Conservation (phyloP, 2,797 vertebrate species). For the Natrix natrix region DNA sequence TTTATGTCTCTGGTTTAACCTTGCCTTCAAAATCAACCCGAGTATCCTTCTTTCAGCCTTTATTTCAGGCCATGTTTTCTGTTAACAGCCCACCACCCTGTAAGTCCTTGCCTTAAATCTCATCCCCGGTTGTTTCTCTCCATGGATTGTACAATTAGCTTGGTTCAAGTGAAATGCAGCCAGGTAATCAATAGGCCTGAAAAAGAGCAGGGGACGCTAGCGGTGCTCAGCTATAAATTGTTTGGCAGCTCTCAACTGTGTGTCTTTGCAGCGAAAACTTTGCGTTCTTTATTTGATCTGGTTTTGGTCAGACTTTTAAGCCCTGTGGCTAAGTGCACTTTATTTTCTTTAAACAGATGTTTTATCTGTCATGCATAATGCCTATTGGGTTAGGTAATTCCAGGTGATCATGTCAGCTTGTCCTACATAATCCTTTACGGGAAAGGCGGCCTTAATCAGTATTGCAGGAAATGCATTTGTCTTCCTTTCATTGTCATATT, state of each 20-base stretch:
- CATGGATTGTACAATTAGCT: not conserved
- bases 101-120: constrained; percentile 33
- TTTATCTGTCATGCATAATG: constrained; percentile 62
- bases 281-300: constrained; percentile 41
- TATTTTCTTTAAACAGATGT: constrained; percentile 59
- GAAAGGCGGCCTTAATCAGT: constrained; percentile 34
- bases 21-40: not conserved
- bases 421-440: constrained; percentile 53
- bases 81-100: not conserved
- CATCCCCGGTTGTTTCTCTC: constrained; percentile 1
- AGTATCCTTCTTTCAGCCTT: not conserved
- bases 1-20: not conserved
- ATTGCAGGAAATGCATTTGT: constrained; percentile 57
- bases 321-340: constrained; percentile 38
- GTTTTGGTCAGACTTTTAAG: constrained; percentile 44
- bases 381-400: constrained; percentile 60
- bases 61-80: constrained; percentile 13
- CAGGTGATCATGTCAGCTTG: constrained; percentile 59
- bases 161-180: constrained; percentile 35
- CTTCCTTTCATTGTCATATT: constrained; percentile 55
- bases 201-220: not conserved
- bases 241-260: constrained; percentile 22
- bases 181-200: constrained; percentile 14
- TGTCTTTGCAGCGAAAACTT: constrained; percentile 25
- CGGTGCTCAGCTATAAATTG: constrained; percentile 29